These are phyloP conservation scores for Botia almorhae DNA, from an alignment of 2,797 vertebrate species.

Conservation along the genomic window DNA sequence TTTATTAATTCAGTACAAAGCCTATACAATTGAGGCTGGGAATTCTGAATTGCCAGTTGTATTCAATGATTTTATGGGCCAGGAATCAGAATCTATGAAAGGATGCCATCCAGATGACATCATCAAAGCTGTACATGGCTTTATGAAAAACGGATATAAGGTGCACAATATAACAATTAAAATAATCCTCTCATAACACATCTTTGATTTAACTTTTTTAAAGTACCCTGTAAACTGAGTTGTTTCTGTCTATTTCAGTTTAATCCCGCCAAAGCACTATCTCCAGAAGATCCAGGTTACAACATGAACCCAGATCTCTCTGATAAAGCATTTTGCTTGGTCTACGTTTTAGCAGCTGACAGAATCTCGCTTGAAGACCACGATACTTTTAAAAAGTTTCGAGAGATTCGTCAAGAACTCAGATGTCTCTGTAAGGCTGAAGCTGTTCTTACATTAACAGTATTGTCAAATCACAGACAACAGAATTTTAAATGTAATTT, in stretches of 20 bases:
- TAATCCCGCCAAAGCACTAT: background rate
- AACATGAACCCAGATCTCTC: background rate
- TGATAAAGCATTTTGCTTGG: background rate
- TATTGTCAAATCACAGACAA: too few species aligned
- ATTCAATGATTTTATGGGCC: background rate
- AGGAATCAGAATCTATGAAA: background rate
- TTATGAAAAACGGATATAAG: too few species aligned
- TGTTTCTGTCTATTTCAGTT: too few species aligned
- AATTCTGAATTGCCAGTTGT: background rate
- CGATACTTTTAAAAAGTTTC: background rate
- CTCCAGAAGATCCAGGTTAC: background rate
- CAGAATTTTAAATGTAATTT: too few species aligned
- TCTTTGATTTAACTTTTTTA: background rate
- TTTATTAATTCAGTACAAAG: background rate
- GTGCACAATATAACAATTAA: too few species aligned
- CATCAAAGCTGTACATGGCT: background rate
- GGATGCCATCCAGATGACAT: background rate
- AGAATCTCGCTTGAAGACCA: background rate
- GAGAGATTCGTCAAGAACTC: background rate
- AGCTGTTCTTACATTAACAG: too few species aligned
- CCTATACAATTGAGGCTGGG: background rate
- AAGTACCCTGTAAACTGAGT: background rate
- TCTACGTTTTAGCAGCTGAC: background rate
- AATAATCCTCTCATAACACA: too few species aligned
- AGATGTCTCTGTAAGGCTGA: rapidly evolving